Base-by-base conservation (phyloP, 2,888 invertebrate genomes). In the Coenonympha glycerion region DNA sequence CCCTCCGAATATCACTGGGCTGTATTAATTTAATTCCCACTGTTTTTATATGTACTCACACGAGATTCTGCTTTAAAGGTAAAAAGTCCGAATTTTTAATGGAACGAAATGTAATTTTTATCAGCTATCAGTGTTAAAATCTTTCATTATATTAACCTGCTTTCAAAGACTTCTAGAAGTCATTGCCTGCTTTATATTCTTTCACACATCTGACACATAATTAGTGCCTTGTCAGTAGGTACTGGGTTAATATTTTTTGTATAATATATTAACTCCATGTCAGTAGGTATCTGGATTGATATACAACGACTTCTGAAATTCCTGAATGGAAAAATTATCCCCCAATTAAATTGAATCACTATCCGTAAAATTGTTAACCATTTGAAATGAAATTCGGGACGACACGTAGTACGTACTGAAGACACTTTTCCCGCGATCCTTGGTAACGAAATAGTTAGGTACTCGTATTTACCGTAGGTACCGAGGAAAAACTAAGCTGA, bases 311-410 rank as follows among this genome's bases (percentile, higher is more conserved):
- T 65, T 69, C 62, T n/a, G n/a, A n/a, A n/a, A n/a, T 60, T 56
- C 57, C 71, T 68, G 70, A 71, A 73, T 51, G 75, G 68, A 22
- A 73, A 78, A 81, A 82, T 79, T 79, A 81, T 78, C 76, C 72
- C 56, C 79, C 82, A 83, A 84, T 84, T 84, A 84, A 80, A 81
- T 81, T 72, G 74, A 81, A 76, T 71, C 79, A 79, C 72, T 75
- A 66, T 60, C 80, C 84, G 83, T 84, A 76, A 83, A 84, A 84
- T 84, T 84, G 80, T 81, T 83, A 81, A 83, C 76, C 76, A 76
- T 77, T 77, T 69, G 71, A 77, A 76, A 75, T 71, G 69, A 66
- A 71, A 67, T 65, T 67, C 50, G 30, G 65, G 55, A 45, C 40
- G 47, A 56, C 55, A n/a, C n/a, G n/a, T n/a, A n/a, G 40, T 50